Evolutionary conservation across 2,888 invertebrate genomes (phyloP), one percentile per base, ranked within the genome.

Genomic region (Andrena fulva): DNA sequence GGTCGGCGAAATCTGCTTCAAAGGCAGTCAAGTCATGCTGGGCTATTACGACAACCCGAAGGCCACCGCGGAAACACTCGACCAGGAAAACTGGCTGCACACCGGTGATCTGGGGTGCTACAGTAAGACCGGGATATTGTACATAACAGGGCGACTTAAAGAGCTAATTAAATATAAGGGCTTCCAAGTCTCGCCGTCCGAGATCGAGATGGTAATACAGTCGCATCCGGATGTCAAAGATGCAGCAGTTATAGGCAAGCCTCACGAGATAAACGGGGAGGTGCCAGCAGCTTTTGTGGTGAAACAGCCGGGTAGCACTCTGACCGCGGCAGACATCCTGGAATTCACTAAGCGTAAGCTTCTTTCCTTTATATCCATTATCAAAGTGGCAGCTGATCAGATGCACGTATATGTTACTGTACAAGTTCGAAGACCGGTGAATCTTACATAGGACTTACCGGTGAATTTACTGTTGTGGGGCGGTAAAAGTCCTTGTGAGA

Each of bases 141-240:
- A 91, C 84, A 92, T 96, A 64, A 94, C 95, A 2, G 96, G 95
- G 84, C 92, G 96, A 71, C 87, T 95, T 27, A 96, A 96, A 88
- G 96, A 96, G 83, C 92, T 96, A 52, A 96, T 96, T 84, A 96
- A 96, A 88, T 95, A 95, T 86, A 95, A 96, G 89, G 95, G 95
- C 35, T 94, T 94, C 72, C 95, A 95, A 93, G 95, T 94, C 24
- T 89, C 93, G 0, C 94, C 94, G 10, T 91, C 92, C 16, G 93
- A 94, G 87, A 89, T 94, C 42, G 94, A 94, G 78, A 89, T 89
- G 24, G 33, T 91, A 10, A 75, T 91, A 33, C 76, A 91, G 35
- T 78, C 87, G 27, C 89, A 89, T 80, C 74, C 81, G 0, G 84
- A 66, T 10, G 80, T 92, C 42, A 84, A 80, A 24, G 90, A 91